phyloP scores from a whole-genome alignment of 2,797 vertebrate genomes.

The Enteromius argenteus region DNA sequence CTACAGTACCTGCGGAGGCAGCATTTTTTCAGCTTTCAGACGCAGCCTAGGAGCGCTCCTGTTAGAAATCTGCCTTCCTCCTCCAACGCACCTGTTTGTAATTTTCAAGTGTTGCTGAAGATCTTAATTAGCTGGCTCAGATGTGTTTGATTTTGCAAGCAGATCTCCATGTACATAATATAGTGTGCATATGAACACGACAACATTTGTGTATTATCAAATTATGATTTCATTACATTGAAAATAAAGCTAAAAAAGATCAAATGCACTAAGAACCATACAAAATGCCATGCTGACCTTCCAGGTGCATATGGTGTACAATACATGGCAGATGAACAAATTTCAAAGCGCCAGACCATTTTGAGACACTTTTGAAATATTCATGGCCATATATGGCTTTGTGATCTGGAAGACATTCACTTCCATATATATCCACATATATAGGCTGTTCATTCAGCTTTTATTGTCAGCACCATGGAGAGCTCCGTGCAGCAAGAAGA shows the following conservation, averaged over 20 bases:
- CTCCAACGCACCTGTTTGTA: not conserved
- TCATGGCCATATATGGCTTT: not conserved
- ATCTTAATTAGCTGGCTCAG: not conserved
- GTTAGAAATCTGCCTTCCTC: not conserved
- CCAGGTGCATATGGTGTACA: not conserved
- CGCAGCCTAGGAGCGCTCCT: not conserved
- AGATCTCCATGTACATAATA: not conserved
- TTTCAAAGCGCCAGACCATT: not conserved
- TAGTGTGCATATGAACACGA: not conserved
- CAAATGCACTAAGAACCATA: not conserved
- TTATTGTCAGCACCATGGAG: constrained; percentile 23
- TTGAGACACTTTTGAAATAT: not conserved
- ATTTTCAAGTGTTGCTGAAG: not conserved
- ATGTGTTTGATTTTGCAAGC: not conserved
- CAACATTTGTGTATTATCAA: not conserved
- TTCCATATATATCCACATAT: not conserved
- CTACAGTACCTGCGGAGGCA: not conserved
- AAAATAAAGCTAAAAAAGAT: not conserved
- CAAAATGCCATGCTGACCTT: not conserved
- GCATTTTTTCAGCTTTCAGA: not conserved
- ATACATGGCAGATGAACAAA: not conserved
- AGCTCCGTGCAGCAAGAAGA: not conserved
- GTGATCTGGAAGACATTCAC: not conserved
- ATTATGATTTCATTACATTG: not conserved
- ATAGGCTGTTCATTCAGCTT: not conserved